Conservation (phyloP, 1,140 invertebrate species). For the Cotesia glomerata region DNA sequence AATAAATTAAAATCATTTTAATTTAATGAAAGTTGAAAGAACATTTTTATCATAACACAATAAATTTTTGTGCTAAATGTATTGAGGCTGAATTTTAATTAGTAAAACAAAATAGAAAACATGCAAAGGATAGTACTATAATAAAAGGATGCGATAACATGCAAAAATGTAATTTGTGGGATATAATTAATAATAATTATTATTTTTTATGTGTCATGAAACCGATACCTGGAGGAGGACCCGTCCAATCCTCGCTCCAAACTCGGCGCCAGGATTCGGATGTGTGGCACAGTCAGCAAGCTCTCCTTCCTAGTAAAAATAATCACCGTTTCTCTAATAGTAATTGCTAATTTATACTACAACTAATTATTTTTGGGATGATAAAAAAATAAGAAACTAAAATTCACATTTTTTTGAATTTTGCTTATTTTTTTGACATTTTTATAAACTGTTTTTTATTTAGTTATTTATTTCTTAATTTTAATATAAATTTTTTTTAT, state of each 20-base stretch:
- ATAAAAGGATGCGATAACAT: neutral
- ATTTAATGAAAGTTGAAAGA: too few relatives aligned
- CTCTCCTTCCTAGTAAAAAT: conserved; percentile 67
- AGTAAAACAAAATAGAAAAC: neutral
- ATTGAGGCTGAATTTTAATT: neutral
- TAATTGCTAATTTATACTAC: conserved; percentile 1
- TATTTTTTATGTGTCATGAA: conserved; percentile 10
- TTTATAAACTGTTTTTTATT: too few relatives aligned
- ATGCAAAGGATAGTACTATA: neutral
- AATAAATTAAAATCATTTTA: too few relatives aligned
- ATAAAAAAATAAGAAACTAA: too few relatives aligned
- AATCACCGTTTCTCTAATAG: conserved; percentile 42
- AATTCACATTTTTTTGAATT: too few relatives aligned
- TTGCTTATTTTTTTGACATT: too few relatives aligned
- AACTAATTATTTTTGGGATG: conserved; percentile 13
- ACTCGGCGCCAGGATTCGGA: conserved; percentile 78
- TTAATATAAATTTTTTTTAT: too few relatives aligned
- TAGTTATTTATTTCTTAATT: too few relatives aligned
- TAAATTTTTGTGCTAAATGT: neutral
- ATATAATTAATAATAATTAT: neutral
- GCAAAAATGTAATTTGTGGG: neutral
- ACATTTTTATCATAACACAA: too few relatives aligned
- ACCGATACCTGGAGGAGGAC: conserved; percentile 50
- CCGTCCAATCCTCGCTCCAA: conserved; percentile 76
- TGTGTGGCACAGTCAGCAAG: conserved; percentile 74